These are phyloP conservation scores for Ptychoptera contaminata DNA, from an alignment of 2,888 invertebrate species.

Conservation along the genomic window DNA sequence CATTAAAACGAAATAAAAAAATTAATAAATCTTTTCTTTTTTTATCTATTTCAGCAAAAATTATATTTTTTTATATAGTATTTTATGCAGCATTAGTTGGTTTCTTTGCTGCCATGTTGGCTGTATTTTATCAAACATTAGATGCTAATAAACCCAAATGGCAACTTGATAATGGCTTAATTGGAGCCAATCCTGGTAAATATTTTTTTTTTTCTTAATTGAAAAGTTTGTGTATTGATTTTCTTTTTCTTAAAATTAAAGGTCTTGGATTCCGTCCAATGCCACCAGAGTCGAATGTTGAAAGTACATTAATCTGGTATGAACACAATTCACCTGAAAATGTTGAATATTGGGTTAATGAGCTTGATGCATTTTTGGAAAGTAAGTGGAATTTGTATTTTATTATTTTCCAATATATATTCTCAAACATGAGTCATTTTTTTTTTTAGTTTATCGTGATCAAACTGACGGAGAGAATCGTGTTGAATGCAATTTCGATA, in stretches of 20 bases:
- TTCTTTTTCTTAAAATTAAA: slow-evolving; percentile 25
- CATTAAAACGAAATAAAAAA: slow-evolving; percentile 3
- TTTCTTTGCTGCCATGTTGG: slow-evolving; percentile 89
- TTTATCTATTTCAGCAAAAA: slow-evolving; percentile 65
- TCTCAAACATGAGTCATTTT: not conserved
- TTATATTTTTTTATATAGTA: slow-evolving; percentile 87
- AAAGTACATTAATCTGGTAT: slow-evolving; percentile 95
- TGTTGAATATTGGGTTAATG: slow-evolving; percentile 63
- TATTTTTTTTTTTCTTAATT: not conserved
- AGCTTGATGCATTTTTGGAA: slow-evolving; percentile 58
- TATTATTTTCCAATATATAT: too few relatives aligned
- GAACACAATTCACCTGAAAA: slow-evolving; percentile 42
- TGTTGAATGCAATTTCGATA: slow-evolving; percentile 48
- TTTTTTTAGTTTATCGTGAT: slow-evolving; percentile 1
- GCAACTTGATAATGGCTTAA: slow-evolving; percentile 72
- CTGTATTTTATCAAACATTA: slow-evolving; percentile 87
- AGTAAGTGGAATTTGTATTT: slow-evolving; percentile 41
- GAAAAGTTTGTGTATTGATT: too few relatives aligned
- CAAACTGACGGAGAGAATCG: slow-evolving; percentile 31
- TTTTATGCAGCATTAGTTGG: slow-evolving; percentile 86
- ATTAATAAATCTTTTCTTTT: slow-evolving; percentile 9
- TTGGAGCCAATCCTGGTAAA: slow-evolving; percentile 87
- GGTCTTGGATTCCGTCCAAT: slow-evolving; percentile 95
- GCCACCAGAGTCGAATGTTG: slow-evolving; percentile 81
- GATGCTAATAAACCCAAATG: slow-evolving; percentile 75